Evolutionary conservation across 1,140 invertebrate species (phyloP), one percentile per base, ranked within the genome.

Genomic region (Nixonia krombeini): DNA sequence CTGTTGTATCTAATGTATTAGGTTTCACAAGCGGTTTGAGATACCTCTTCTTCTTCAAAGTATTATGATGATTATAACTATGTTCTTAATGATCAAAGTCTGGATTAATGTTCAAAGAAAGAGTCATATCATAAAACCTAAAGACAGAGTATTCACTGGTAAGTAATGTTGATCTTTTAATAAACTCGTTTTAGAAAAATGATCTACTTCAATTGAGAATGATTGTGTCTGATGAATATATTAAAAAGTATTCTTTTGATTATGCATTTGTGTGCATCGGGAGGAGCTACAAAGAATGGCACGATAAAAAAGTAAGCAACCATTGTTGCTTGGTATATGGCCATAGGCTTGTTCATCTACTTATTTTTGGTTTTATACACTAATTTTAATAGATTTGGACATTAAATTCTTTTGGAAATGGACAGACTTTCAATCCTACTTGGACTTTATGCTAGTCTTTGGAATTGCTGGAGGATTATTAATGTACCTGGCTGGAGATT

Each of bases 21-120:
- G 97, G 97, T 99, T 99, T 91, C 97, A 97, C 41, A 96, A 96
- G 85, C 91, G 90, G 65, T 99, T 96, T 89, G 97, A 99, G 86
- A 85, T 94, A 76, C 96, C 97, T 59, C 86, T 99, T 62, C 88
- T 99, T 50, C 88, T 97, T 45, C 98, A 99, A 88, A 98, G 96
- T 87, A 90, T 99, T 78, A 90, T 99, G 17, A 99, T 99, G 97
- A 98, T 96, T 79, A 79, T 93, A 18, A 93, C 95, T 61, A 99
- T 99, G 98, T 89, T 99, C 78, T 86, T 91, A 15, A 95, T 99
- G 93, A 93, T 99, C 62, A 92, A 96, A 83, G 86, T 99, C 9
- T 99, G 97, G 87, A 93, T 99, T 17, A 89, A 88, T 78, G 91
- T 97, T 49, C 91, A 90, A 74, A 92, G 93, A 80, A 93, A 92